Percentiles rank a stretch among this genome's conserved stretches.
These are phyloP conservation scores for Chironomus riparius DNA, from an alignment of 2,888 invertebrate species.

Conservation along the genomic window DNA sequence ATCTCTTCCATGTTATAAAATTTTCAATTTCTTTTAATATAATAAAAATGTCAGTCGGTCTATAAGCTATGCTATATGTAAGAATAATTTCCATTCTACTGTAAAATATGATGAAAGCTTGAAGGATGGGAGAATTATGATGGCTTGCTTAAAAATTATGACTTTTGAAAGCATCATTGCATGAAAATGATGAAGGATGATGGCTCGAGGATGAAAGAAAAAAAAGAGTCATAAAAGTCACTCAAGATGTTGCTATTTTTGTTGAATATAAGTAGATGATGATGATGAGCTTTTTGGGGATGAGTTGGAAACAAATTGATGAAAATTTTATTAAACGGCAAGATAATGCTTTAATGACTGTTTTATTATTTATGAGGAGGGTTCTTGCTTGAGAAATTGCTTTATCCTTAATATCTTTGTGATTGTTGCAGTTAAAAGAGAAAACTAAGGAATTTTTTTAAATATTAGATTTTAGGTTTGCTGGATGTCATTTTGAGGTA, in stretches of 20 bases:
- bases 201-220: background rate
- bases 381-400: too few relatives aligned
- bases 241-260: conserved; percentile 19
- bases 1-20: background rate
- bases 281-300: conserved; percentile 4
- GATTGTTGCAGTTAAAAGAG: background rate
- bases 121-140: background rate
- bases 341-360: conserved; percentile 22
- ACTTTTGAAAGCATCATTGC: background rate
- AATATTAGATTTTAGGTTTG: too few relatives aligned
- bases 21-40: background rate
- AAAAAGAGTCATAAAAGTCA: conserved; percentile 23
- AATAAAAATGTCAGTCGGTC: background rate
- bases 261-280: background rate
- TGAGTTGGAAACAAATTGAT: background rate
- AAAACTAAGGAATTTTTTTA: too few relatives aligned
- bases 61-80: background rate
- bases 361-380: too few relatives aligned
- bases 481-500: too few relatives aligned
- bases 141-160: background rate
- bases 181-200: conserved; percentile 3
- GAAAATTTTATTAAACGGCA: background rate
- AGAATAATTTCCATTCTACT: background rate
- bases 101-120: background rate
- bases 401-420: too few relatives aligned